Conservation (phyloP, 2,113 vertebrate genomes). For the Tinamus guttatus region DNA sequence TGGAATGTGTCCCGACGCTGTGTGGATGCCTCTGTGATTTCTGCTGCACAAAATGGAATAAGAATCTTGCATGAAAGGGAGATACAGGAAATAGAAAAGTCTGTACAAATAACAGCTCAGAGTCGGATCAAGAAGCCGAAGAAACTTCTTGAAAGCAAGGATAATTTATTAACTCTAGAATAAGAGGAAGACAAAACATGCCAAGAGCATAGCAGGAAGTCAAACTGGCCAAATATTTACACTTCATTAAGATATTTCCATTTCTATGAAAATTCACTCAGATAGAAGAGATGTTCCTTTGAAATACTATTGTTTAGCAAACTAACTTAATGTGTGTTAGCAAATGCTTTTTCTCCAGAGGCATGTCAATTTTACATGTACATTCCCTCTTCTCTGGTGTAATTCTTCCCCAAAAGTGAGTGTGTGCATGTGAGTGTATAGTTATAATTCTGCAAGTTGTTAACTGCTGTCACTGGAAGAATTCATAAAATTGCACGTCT, state of each 20-base stretch:
- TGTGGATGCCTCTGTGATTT: not conserved
- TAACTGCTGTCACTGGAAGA: not conserved
- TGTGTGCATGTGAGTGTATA: rapidly evolving
- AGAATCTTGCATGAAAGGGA: not conserved
- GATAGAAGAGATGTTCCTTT: not conserved
- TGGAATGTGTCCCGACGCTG: not conserved
- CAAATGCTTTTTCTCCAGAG: not conserved
- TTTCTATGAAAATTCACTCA: not conserved
- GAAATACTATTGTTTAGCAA: not conserved
- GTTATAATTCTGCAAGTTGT: not conserved
- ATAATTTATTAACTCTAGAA: not conserved
- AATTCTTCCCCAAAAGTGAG: not conserved
- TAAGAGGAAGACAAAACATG: not conserved
- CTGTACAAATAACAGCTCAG: not conserved
- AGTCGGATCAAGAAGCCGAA: not conserved
- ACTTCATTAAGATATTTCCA: not conserved
- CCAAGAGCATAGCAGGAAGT: not conserved
- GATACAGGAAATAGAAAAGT: not conserved
- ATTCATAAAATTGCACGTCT: not conserved
- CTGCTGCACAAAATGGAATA: not conserved
- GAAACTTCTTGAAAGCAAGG: not conserved
- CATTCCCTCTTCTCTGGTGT: not conserved
- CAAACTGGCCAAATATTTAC: not conserved
- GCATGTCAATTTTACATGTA: not conserved
- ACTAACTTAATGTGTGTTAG: not conserved